Evolutionary conservation across 2,888 invertebrate species (phyloP), one percentile per base, ranked within the genome.

Genomic region (Ormyrus nitidulus): DNA sequence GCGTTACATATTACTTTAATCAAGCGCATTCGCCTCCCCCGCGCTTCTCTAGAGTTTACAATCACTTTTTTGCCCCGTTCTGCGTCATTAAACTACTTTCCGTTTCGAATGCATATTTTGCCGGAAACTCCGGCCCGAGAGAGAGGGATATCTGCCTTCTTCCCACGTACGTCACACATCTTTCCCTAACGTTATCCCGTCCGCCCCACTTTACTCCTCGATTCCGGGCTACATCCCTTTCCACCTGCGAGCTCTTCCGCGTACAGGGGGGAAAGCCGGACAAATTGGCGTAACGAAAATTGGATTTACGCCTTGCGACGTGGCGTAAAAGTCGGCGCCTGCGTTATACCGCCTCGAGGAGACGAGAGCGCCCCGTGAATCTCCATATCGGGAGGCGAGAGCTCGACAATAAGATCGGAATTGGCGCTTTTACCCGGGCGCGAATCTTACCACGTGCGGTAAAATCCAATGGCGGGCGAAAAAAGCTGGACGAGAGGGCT

Each of bases 251-350:
- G 59, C 54, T 13, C 54, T 13, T 48, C 34, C 10, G 49, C 51
- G 68, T 44, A 58, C 58, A 62, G 62, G 13, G 13, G 34, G 34
- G 34, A 78, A 78, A 80, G 80, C 69, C 66, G 51, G 65, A 59
- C 56, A 81, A 82, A 82, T 84, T 81, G 80, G 75, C 59, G 71
- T 65, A 69, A 74, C 68, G 81, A 81, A 83, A 82, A 84, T 82
- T 81, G 80, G 78, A 84, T 84, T 83, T 82, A 78, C 73, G 81
- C 68, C 78, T 80, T 70, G 71, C 69, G 79, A 77, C 81, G 68
- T 54, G 54, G 53, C 10, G 53, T 59, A 75, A 75, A 77, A 82
- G 19, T 34, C 34, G 34, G 53, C 65, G 49, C 13, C 70, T 75
- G 19, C 58, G 34, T 34, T 34, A 34, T 70, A 34, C 59, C 49